These are phyloP conservation scores for Venustaconcha ellipsiformis DNA, from an alignment of 1,140 invertebrate genomes.

Conservation along the genomic window DNA sequence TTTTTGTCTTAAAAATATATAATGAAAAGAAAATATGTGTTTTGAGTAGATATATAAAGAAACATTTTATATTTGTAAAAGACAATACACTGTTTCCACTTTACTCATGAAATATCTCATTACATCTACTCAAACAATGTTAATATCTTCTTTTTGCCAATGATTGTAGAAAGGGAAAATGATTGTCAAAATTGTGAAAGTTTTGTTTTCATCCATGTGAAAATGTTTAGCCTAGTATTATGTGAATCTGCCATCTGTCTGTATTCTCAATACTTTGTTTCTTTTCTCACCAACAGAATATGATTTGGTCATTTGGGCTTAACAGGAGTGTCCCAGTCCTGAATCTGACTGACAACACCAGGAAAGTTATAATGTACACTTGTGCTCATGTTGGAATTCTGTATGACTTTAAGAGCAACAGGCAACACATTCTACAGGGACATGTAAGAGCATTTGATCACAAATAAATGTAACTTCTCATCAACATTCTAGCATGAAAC, in stretches of 20 bases:
- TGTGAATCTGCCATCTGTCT: background rate
- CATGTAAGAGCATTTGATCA: constrained; percentile 60
- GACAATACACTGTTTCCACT: background rate
- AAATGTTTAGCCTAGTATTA: constrained; percentile 4
- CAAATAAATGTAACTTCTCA: background rate
- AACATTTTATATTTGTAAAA: no score
- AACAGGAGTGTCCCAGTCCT: constrained; percentile 65
- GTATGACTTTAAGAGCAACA: constrained; percentile 67
- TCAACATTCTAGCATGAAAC: background rate
- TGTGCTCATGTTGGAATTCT: constrained; percentile 68
- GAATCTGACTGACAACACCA: constrained; percentile 63
- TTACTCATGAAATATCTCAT: background rate
- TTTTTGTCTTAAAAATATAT: no score
- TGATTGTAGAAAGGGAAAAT: background rate
- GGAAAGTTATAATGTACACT: constrained; percentile 65
- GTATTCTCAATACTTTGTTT: constrained; percentile 6
- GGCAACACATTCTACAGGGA: constrained; percentile 67
- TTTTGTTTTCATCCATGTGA: background rate
- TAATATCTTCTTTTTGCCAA: background rate
- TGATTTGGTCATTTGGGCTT: constrained; percentile 68
- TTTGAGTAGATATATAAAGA: no score
- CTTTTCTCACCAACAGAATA: constrained; percentile 57
- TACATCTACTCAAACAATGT: background rate
- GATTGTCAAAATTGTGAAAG: background rate
- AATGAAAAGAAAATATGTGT: no score